Percentiles rank a stretch among this genome's conserved stretches.
These are phyloP conservation scores for Ceryle rudis DNA, from an alignment of 2,797 vertebrate species.

Conservation along the genomic window DNA sequence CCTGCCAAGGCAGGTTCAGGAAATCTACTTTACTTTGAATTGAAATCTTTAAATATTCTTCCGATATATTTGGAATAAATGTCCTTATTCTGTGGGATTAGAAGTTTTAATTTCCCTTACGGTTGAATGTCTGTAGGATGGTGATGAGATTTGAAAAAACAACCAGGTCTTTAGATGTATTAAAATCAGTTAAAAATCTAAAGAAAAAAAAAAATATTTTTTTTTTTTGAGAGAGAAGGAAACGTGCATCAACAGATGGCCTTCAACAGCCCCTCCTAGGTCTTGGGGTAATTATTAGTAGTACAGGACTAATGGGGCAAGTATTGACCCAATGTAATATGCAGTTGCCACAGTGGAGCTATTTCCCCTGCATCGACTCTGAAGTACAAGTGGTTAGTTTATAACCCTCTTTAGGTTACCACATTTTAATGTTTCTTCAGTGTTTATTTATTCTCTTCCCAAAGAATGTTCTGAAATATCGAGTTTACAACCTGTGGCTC, in stretches of 20 bases:
- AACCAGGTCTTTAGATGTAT: not conserved
- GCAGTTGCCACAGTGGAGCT: not conserved
- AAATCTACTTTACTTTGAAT: not conserved
- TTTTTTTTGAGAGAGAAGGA: not conserved
- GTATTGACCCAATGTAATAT: not conserved
- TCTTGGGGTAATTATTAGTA: not conserved
- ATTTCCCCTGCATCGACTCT: not conserved
- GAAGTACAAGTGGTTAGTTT: slow-evolving; percentile 56
- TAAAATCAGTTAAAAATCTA: too few species aligned
- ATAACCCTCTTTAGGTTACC: slow-evolving; percentile 65
- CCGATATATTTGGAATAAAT: not conserved
- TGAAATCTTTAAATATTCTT: not conserved
- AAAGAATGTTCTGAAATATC: slow-evolving; percentile 68
- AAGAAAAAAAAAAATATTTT: too few species aligned
- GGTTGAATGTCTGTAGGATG: not conserved
- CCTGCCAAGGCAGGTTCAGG: not conserved
- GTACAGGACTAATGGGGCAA: not conserved
- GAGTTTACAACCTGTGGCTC: slow-evolving; percentile 70
- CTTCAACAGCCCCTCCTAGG: not conserved
- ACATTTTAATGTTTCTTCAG: slow-evolving; percentile 49
- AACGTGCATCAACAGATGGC: not conserved
- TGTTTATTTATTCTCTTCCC: slow-evolving; percentile 71
- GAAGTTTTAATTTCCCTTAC: not conserved
- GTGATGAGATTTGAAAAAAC: not conserved
- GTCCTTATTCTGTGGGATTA: not conserved